These are phyloP conservation scores for Lagria hirta DNA, from an alignment of 2,888 invertebrate genomes.

Conservation along the genomic window DNA sequence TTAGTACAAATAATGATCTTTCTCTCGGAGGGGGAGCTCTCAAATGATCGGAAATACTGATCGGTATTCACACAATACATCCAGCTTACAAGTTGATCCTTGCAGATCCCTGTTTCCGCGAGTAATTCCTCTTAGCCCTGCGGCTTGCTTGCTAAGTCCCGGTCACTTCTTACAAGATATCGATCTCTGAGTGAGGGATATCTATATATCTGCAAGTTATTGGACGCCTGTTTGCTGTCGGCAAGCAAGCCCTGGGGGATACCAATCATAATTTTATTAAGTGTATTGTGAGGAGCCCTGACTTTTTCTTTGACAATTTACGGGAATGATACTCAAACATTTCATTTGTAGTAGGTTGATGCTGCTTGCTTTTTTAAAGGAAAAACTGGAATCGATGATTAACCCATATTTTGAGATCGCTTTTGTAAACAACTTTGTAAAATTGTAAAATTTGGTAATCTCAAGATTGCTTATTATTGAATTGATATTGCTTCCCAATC, in stretches of 20 bases:
- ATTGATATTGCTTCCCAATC: too few species aligned
- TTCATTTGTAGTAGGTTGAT: slow-evolving; percentile 6
- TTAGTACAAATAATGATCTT: neutral
- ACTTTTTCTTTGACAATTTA: slow-evolving; percentile 10
- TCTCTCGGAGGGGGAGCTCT: neutral
- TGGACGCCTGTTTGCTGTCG: slow-evolving; percentile 26
- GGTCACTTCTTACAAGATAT: slow-evolving; percentile 46
- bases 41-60: slow-evolving; percentile 35
- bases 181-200: slow-evolving; percentile 39
- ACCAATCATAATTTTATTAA: slow-evolving; percentile 26
- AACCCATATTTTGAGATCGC: too few species aligned
- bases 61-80: slow-evolving; percentile 48
- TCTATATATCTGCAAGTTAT: slow-evolving; percentile 26
- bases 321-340: slow-evolving; percentile 12
- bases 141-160: slow-evolving; percentile 44
- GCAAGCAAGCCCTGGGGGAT: slow-evolving; percentile 10
- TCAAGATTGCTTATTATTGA: too few species aligned
- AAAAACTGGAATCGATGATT: too few species aligned
- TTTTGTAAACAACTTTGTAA: too few species aligned
- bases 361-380: too few species aligned
- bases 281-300: slow-evolving; percentile 16
- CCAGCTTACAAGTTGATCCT: slow-evolving; percentile 49
- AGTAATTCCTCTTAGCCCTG: slow-evolving; percentile 47
- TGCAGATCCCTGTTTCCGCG: slow-evolving; percentile 50
- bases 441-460: too few species aligned